Base-by-base conservation (phyloP, 2,113 vertebrate genomes). In the Cygnus buccinator region DNA sequence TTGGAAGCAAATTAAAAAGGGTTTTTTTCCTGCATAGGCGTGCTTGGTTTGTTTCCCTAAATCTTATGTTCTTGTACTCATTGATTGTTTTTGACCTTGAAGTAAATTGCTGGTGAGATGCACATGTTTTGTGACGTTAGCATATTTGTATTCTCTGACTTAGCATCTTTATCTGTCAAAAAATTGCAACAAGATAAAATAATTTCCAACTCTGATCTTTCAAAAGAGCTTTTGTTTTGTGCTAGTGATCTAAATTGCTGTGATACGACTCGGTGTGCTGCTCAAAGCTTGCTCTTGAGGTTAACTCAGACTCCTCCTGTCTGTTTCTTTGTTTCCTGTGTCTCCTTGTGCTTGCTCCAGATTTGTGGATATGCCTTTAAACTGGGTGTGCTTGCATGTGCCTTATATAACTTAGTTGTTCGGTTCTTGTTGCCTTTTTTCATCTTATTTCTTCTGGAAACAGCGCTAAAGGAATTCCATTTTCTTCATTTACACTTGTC, bases 401-500 rank as follows among this genome's bases (percentile, higher is more conserved):
- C 73, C 75, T 79, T n/a, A 29, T 66, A 22, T 81, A 75, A 33
- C 35, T 67, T 46, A 81, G 61, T 92, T 68, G 50, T 87, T 92
- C 84, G 73, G 35, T 33, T 75, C 46, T 37, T 21, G 6, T 29
- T 77, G 67, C 46, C 7, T 72, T 84, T 75, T 94, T 41, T 81
- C 83, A 54, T 70, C 44, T 46, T 35, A 50, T n/a, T 31, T 89
- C 61, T 93, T 84, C 66, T 92, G 65, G 70, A 78, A 96, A 50
- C 33, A 54, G 4, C 35, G 48, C 55, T 68, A 70, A 92, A 93
- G 26, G 44, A 66, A 54, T 82, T 79, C 3, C 4, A 16, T 62
- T 95, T 93, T 68, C 84, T 90, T 94, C 85, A 77, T 87, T 95
- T 87, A 9, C 50, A 17, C 62, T 74, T 83, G 71, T 66, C 48